Conservation (phyloP, 2,888 invertebrate genomes). For the Latheticus oryzae region DNA sequence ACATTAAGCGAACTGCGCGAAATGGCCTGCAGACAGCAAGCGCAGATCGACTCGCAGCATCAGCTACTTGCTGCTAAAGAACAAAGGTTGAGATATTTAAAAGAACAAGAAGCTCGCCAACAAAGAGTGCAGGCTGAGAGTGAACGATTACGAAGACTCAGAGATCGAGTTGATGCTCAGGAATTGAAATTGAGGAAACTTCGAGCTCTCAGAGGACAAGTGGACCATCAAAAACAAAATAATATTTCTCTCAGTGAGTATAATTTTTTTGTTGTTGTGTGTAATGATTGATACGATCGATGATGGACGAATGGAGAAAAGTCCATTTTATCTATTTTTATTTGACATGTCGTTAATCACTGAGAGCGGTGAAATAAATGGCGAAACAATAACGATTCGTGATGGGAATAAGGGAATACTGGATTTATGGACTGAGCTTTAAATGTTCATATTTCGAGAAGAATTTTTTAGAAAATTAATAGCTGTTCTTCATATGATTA, state of each 20-base stretch:
- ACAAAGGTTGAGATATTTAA: conserved; percentile 92
- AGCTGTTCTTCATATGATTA: too few species aligned
- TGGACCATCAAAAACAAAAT: conserved; percentile 91
- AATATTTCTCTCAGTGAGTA: conserved; percentile 93
- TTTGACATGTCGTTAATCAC: conserved; percentile 23
- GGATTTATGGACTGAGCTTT: conserved; percentile 23
- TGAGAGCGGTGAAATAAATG: conserved; percentile 15
- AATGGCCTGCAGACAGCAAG: conserved; percentile 97
- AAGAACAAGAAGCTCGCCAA: conserved; percentile 89
- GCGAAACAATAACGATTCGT: conserved; percentile 29
- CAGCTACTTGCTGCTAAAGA: conserved; percentile 91
- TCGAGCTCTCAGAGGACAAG: conserved; percentile 92
- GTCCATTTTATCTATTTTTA: conserved; percentile 2
- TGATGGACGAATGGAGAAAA: conserved; percentile 1
- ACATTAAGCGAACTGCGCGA: conserved; percentile 96
- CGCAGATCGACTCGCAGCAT: conserved; percentile 97
- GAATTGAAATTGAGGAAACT: conserved; percentile 93
- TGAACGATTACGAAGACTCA: conserved; percentile 85
- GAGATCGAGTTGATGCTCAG: conserved; percentile 94
- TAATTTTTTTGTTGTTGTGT: conserved; percentile 5
- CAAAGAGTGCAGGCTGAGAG: conserved; percentile 86
- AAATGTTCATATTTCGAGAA: conserved; percentile 15
- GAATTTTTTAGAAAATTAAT: too few species aligned
- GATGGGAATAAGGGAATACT: conserved; percentile 16
- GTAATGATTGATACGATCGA: conserved; percentile 11